Evolutionary conservation across 1,140 invertebrate genomes (phyloP).

Genomic region (Brachionus manjavacas): DNA sequence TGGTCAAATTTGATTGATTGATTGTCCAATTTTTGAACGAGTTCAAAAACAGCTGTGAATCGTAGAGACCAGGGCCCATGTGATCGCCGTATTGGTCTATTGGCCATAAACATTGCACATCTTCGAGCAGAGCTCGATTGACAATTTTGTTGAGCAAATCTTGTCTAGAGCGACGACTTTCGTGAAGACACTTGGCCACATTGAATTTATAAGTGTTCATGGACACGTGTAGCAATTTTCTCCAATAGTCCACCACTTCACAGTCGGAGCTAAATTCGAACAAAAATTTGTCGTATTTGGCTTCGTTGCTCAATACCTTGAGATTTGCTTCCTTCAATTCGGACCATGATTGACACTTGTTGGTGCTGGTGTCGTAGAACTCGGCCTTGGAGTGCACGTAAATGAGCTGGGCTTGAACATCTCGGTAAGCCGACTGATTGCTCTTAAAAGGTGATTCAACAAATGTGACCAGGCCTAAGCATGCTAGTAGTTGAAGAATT

Average conservation of each 20-base stretch:
- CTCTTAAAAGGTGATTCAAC: not conserved
- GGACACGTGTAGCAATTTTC: conserved; percentile 30
- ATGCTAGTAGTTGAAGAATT: not conserved
- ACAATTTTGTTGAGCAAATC: conserved; percentile 7
- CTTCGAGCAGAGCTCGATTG: not conserved
- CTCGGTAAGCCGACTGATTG: not conserved
- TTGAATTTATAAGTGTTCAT: conserved; percentile 37
- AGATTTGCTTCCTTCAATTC: not conserved
- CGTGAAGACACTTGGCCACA: conserved; percentile 11
- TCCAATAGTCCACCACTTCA: conserved; percentile 21
- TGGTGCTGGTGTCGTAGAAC: conserved; percentile 3
- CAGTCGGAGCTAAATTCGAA: not conserved
- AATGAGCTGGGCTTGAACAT: conserved; percentile 29
- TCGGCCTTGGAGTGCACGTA: conserved; percentile 23
- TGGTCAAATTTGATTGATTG: not conserved
- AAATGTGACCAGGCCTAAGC: conserved; percentile 17
- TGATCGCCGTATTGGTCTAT: conserved; percentile 1
- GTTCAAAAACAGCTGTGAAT: conserved; percentile 36
- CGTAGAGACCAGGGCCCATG: conserved; percentile 37
- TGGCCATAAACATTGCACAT: not conserved
- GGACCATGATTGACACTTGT: not conserved
- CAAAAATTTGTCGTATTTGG: not conserved
- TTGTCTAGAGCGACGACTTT: not conserved
- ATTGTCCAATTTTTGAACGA: conserved; percentile 37
- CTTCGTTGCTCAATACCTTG: not conserved